Conservation (phyloP, 2,113 vertebrate species). For the Rattus rattus region DNA sequence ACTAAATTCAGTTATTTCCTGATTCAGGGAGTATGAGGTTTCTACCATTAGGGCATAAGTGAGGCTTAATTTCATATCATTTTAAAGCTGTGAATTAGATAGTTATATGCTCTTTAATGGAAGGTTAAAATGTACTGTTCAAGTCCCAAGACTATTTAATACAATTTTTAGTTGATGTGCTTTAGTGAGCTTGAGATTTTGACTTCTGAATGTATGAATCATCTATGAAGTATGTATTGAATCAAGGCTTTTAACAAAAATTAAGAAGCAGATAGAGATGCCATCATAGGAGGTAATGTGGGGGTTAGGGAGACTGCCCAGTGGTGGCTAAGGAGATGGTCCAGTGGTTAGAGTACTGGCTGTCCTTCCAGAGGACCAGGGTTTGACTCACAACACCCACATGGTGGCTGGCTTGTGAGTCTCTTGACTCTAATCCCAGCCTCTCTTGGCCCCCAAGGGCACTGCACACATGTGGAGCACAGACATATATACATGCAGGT, state of each 20-base stretch:
- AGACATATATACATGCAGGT: neutral
- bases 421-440: neutral
- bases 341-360: neutral
- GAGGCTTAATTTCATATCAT: neutral
- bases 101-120: neutral
- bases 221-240: slow-evolving; percentile 13
- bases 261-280: neutral
- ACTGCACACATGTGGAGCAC: neutral
- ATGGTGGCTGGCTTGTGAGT: neutral
- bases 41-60: neutral
- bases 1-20: neutral
- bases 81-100: slow-evolving; percentile 3
- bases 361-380: neutral
- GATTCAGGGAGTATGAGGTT: neutral
- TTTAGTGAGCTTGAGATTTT: slow-evolving; percentile 30
- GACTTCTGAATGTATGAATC: neutral
- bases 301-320: neutral
- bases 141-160: slow-evolving; percentile 13
- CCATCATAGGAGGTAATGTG: neutral
- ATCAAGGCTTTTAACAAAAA: neutral
- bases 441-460: neutral
- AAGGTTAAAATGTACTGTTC: neutral
- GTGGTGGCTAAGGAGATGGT: neutral
- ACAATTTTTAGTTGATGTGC: neutral
- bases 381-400: neutral